Percentiles rank a stretch among this genome's conserved stretches.
Evolutionary conservation across 2,113 vertebrate species (phyloP).

Genomic region (Gorsachius goisagi): DNA sequence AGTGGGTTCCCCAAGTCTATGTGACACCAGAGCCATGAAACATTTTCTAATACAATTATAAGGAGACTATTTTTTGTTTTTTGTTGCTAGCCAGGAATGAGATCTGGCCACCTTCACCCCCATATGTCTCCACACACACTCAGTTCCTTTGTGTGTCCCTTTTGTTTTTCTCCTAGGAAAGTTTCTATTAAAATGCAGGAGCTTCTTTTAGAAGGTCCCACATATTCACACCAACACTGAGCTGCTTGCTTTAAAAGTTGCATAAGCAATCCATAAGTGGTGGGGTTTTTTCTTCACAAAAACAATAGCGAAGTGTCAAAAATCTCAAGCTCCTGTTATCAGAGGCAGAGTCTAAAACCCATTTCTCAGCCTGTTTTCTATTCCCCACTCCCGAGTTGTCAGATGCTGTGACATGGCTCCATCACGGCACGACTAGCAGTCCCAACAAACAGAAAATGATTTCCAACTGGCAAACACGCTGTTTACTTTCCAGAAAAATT

Average conservation of each 20-base stretch:
- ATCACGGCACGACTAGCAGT: conserved; percentile 61
- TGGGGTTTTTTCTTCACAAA: not conserved
- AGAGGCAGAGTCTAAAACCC: conserved; percentile 40
- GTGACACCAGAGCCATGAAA: not conserved
- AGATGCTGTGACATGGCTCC: conserved; percentile 72
- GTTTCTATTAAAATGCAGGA: not conserved
- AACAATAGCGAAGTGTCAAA: conserved; percentile 36
- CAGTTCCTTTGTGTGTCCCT: not conserved
- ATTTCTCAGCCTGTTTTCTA: conserved; percentile 62
- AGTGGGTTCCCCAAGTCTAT: not conserved
- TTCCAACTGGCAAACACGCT: conserved; percentile 77
- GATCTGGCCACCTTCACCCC: not conserved
- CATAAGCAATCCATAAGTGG: not conserved
- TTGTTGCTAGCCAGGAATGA: not conserved
- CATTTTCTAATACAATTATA: not conserved
- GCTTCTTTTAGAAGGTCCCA: not conserved
- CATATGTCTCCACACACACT: not conserved
- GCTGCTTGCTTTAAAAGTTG: not conserved
- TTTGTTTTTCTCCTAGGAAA: not conserved
- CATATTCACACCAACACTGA: not conserved
- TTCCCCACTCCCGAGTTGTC: conserved; percentile 58
- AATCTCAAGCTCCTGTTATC: conserved; percentile 42
- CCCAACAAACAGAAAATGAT: conserved; percentile 79
- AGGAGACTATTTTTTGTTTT: not conserved
- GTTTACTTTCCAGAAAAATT: conserved; percentile 80